phyloP scores from a whole-genome alignment of 2,888 invertebrate genomes.

The Andrena camellia region DNA sequence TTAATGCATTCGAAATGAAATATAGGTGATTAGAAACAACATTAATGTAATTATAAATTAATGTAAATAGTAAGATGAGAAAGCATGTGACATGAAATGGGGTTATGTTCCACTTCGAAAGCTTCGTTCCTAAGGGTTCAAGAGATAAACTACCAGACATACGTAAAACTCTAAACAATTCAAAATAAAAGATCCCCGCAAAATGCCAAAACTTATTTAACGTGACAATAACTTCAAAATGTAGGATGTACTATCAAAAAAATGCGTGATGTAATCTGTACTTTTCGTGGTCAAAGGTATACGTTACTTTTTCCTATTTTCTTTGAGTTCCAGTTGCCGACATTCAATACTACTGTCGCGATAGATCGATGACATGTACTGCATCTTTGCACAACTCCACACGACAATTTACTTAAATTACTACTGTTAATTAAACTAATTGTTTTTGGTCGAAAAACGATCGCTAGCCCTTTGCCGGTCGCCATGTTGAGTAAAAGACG shows the following conservation, averaged over 20 bases:
- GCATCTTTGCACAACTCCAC: constrained; percentile 71
- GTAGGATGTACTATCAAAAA: constrained; percentile 30
- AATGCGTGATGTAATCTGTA: constrained; percentile 80
- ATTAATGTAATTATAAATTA: constrained; percentile 21
- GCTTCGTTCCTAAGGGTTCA: background rate
- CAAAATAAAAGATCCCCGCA: background rate
- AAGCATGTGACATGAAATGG: constrained; percentile 36
- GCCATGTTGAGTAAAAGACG: constrained; percentile 83
- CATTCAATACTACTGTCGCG: constrained; percentile 70
- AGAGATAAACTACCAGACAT: background rate
- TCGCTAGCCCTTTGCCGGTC: constrained; percentile 84
- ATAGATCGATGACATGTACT: constrained; percentile 74
- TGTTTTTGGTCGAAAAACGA: constrained; percentile 81
- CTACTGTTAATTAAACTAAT: constrained; percentile 80
- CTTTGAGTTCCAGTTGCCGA: constrained; percentile 74
- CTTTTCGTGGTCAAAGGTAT: constrained; percentile 23
- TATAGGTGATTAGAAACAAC: background rate
- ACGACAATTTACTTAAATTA: constrained; percentile 76
- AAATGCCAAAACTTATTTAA: background rate
- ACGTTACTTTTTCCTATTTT: constrained; percentile 79
- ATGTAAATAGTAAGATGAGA: background rate
- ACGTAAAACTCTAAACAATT: background rate
- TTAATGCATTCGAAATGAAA: background rate
- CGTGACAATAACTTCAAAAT: background rate
- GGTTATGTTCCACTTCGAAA: constrained; percentile 44